phyloP scores from a whole-genome alignment of 2,113 vertebrate species.

The human region DNA sequence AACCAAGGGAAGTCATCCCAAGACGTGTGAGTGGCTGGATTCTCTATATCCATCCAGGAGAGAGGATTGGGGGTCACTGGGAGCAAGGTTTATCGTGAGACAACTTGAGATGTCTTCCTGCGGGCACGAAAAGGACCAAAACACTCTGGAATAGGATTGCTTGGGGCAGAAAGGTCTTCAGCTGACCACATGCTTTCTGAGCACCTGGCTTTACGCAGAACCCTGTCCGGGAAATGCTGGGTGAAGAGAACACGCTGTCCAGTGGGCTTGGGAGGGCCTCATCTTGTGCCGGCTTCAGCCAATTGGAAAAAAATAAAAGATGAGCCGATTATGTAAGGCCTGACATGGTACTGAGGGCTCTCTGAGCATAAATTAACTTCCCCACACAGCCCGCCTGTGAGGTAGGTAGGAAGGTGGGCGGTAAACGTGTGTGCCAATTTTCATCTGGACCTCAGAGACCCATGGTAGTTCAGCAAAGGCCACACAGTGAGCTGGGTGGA shows the following conservation, averaged over 20 bases:
- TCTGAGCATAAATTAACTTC: neutral
- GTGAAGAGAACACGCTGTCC: neutral
- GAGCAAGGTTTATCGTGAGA: neutral
- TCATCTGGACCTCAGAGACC: neutral
- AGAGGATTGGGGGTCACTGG: neutral
- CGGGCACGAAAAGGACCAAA: too few relatives aligned
- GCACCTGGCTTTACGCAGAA: too few relatives aligned
- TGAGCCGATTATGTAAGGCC: fast-evolving
- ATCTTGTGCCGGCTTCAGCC: fast-evolving
- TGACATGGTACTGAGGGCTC: fast-evolving
- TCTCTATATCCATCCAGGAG: neutral
- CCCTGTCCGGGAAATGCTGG: fast-evolving
- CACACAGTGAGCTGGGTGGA: neutral
- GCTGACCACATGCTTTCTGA: too few relatives aligned
- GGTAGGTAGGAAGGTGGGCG: neutral
- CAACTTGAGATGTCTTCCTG: too few relatives aligned
- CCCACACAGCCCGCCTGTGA: neutral
- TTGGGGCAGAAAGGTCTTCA: neutral
- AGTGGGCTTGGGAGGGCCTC: neutral
- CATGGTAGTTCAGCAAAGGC: fast-evolving
- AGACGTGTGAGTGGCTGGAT: neutral
- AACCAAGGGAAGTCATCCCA: fast-evolving
- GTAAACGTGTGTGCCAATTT: fast-evolving
- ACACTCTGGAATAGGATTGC: neutral
- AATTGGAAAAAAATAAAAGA: fast-evolving